A percentile compares a stretch with the other conserved stretches of the same genome.
Conservation (phyloP, 1,140 invertebrate genomes). For the Batillaria attramentaria region DNA sequence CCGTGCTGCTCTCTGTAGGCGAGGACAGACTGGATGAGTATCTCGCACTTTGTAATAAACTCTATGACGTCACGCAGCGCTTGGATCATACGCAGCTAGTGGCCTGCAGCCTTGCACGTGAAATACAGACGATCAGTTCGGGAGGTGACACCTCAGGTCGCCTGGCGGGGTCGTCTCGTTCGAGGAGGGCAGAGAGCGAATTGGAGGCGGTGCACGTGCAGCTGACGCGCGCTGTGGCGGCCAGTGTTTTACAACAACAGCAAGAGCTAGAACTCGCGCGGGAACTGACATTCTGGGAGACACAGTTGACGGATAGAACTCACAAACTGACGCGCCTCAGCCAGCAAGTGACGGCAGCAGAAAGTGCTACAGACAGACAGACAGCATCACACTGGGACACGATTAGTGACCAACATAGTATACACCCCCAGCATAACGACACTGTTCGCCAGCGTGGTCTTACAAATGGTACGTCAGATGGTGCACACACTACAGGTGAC, state of each 20-base stretch:
- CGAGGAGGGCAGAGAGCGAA: constrained; percentile 77
- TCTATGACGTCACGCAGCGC: constrained; percentile 81
- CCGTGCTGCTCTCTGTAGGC: constrained; percentile 51
- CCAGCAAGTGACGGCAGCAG: constrained; percentile 75
- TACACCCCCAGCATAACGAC: no score
- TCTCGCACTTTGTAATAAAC: constrained; percentile 79
- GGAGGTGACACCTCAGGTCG: no score
- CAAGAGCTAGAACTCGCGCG: constrained; percentile 79
- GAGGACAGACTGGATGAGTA: constrained; percentile 67
- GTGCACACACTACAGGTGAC: no score
- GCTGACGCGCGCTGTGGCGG: constrained; percentile 61
- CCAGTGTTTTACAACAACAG: constrained; percentile 71
- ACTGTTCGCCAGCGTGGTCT: no score
- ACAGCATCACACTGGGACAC: no score
- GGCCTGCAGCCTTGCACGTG: constrained; percentile 15
- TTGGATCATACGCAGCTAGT: constrained; percentile 81
- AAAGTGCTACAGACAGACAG: no score
- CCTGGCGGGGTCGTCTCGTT: constrained; percentile 68
- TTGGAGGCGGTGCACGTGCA: constrained; percentile 52
- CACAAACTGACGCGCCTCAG: constrained; percentile 78
- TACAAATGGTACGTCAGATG: no score
- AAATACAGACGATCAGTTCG: not conserved
- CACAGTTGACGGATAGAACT: constrained; percentile 77
- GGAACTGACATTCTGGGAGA: constrained; percentile 78
- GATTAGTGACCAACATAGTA: no score